Evolutionary conservation across 2,888 invertebrate genomes (phyloP).

Genomic region (Drosophila longiperda): DNA sequence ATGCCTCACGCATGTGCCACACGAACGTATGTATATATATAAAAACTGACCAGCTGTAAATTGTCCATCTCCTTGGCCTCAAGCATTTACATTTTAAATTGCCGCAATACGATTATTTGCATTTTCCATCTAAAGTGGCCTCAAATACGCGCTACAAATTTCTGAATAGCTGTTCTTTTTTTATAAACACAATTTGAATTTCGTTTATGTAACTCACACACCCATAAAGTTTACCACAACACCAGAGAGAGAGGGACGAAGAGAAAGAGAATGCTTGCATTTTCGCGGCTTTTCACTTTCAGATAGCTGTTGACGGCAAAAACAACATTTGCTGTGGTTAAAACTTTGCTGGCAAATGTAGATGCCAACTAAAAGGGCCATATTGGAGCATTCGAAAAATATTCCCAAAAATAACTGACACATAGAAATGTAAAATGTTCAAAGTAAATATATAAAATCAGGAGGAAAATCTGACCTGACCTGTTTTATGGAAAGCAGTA

Average conservation of each 20-base stretch:
- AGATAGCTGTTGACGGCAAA: slow-evolving; percentile 41
- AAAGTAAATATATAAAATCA: slow-evolving; percentile 23
- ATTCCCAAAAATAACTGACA: slow-evolving; percentile 27
- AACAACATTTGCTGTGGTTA: slow-evolving; percentile 36
- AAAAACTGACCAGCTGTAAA: slow-evolving; percentile 35
- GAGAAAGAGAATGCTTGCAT: slow-evolving; percentile 34
- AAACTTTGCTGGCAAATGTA: slow-evolving; percentile 6
- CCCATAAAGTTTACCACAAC: slow-evolving; percentile 1
- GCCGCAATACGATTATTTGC: slow-evolving; percentile 72
- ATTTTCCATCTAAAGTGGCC: slow-evolving; percentile 61
- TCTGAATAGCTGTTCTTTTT: slow-evolving; percentile 34
- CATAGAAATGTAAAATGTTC: slow-evolving; percentile 18
- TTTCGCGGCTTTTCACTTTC: slow-evolving; percentile 57
- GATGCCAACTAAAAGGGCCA: slow-evolving; percentile 21
- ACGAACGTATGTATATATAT: slow-evolving; percentile 31
- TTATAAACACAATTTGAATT: slow-evolving; percentile 59
- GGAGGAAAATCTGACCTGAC: not conserved
- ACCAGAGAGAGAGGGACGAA: not conserved
- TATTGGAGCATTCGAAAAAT: slow-evolving; percentile 39
- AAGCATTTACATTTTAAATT: slow-evolving; percentile 80
- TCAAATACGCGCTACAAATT: slow-evolving; percentile 62
- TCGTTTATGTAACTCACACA: slow-evolving; percentile 53
- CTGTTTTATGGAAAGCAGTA: not conserved
- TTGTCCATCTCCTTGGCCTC: slow-evolving; percentile 68
- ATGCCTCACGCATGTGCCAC: slow-evolving; percentile 22